These are phyloP conservation scores for Dicycla oo DNA, from an alignment of 2,888 invertebrate genomes.

Conservation along the genomic window DNA sequence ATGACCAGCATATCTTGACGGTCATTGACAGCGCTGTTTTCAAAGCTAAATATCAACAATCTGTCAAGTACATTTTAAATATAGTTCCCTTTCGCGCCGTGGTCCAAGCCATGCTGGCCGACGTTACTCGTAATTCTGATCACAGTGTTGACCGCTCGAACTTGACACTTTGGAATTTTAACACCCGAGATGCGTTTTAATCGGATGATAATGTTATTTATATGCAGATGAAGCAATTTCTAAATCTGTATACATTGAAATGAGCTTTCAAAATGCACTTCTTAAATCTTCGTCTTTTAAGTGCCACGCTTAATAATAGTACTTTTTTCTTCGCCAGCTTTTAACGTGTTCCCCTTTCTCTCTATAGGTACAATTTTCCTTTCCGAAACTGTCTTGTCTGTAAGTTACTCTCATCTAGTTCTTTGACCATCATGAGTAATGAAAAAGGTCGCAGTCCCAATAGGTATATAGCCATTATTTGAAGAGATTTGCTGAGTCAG, in stretches of 20 bases:
- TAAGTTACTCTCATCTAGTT: not conserved
- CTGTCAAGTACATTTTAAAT: not conserved
- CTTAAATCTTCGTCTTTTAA: not conserved
- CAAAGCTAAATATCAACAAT: not conserved
- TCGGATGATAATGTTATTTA: constrained; percentile 50
- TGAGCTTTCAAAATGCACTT: constrained; percentile 20
- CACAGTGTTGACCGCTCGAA: constrained; percentile 70
- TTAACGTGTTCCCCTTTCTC: too few species aligned
- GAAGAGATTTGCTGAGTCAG: not conserved
- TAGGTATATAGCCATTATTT: too few species aligned
- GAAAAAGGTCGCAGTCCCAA: not conserved
- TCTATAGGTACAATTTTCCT: not conserved
- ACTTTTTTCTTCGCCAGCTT: too few species aligned
- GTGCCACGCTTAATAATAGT: too few species aligned
- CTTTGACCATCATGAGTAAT: not conserved
- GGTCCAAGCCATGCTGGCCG: constrained; percentile 19
- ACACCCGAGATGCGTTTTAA: constrained; percentile 73
- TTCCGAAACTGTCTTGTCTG: not conserved
- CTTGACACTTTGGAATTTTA: constrained; percentile 78
- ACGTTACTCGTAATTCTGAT: constrained; percentile 54
- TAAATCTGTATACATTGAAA: constrained; percentile 40
- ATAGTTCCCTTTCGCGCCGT: constrained; percentile 1
- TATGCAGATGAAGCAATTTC: constrained; percentile 52
- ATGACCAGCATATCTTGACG: constrained; percentile 8
- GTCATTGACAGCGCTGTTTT: not conserved